Evolutionary conservation across 2,797 vertebrate species (phyloP), one percentile per base, ranked within the genome.

Genomic region (Gadopsis bispinosus): DNA sequence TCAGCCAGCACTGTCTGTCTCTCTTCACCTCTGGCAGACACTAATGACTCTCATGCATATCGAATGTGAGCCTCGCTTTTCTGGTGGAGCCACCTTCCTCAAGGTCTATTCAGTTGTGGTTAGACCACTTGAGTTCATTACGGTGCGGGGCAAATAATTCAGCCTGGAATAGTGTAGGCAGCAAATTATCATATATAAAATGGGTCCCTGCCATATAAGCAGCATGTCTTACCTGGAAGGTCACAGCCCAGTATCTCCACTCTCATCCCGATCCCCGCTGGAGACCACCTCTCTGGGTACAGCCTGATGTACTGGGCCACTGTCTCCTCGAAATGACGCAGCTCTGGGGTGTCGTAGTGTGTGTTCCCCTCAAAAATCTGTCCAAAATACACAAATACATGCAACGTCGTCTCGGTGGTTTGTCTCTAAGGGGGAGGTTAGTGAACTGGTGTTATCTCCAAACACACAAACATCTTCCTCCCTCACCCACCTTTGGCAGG

Each of bases 351-450:
- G 91, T 99, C 98, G 0, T 97, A 99, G 92, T 99, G 97, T 11
- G 96, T 96, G 92, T 99, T 99, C 20, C 98, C 98, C 90, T 99
- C 98, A 56, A 99, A 99, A 58, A 98, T 92, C 98, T 98, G 94
- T 3, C 45, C 14, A 20, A 53, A 29, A 66, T 0, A 65, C 19
- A 73, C 35, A 70, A n/a, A 39, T 3, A 45, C 1, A 67, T 60
- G 50, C 22, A 29, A 9, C 11, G 26, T 68, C 48, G 19, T 55
- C 7, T 11, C 0, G 0, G 13, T 26, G 9, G 2, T 29, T 26
- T 20, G 19, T n/a, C 11, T 10, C 8, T 14, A 16, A 7, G 17
- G 1, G 19, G 41, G 22, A 17, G n/a, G 56, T 8, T 50, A 17
- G 5, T 55, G 3, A 67, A 14, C 37, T 19, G 14, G 7, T 50